Evolutionary conservation across 2,888 invertebrate genomes (phyloP).

Genomic region (Athalia circularis): DNA sequence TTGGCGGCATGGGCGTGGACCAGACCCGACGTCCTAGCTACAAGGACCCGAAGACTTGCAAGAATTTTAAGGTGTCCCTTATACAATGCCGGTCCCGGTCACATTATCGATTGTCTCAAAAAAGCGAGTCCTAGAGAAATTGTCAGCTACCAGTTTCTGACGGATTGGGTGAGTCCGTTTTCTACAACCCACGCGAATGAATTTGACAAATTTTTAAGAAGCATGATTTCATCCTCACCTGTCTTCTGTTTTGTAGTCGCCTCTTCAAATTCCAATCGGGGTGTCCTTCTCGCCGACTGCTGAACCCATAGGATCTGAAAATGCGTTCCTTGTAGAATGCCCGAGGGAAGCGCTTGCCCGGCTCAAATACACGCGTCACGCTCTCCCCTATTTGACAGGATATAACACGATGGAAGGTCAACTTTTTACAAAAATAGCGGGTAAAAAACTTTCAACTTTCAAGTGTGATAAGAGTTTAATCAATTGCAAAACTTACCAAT

Average conservation of each 20-base stretch:
- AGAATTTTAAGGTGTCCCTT: slow-evolving; percentile 4
- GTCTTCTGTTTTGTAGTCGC: slow-evolving; percentile 12
- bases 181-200: too few relatives aligned
- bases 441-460: slow-evolving; percentile 3
- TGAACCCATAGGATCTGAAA: slow-evolving; percentile 18
- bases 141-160: slow-evolving; percentile 29
- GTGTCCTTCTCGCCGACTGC: slow-evolving; percentile 43
- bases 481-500: background rate
- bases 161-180: slow-evolving; percentile 1
- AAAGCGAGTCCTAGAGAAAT: slow-evolving; percentile 20
- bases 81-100: background rate
- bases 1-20: slow-evolving; percentile 44
- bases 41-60: slow-evolving; percentile 36
- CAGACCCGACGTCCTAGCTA: slow-evolving; percentile 29
- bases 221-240: background rate
- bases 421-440: slow-evolving; percentile 25
- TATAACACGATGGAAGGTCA: slow-evolving; percentile 42
- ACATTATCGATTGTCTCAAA: slow-evolving; percentile 34
- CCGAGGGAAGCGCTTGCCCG: slow-evolving; percentile 24
- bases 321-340: slow-evolving; percentile 21
- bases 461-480: background rate
- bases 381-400: slow-evolving; percentile 36
- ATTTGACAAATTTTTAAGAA: too few relatives aligned
- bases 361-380: background rate
- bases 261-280: slow-evolving; percentile 44